phyloP scores from a whole-genome alignment of 2,797 vertebrate genomes.

The Rhadinocentrus ornatus region DNA sequence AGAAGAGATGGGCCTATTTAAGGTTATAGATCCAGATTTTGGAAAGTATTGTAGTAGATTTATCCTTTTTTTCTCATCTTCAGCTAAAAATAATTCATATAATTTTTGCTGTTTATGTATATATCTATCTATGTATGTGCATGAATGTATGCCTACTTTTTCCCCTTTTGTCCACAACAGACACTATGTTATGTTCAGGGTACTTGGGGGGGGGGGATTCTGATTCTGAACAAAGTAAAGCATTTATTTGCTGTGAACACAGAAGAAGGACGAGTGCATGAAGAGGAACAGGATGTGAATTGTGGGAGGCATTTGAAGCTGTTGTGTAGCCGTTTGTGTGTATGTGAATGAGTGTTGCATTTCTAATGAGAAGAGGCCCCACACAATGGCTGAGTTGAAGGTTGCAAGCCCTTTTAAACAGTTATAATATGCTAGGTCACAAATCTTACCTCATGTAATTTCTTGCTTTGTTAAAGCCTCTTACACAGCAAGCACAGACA shows the following conservation, averaged over 20 bases:
- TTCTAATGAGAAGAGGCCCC: conserved; percentile 64
- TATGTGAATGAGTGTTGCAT: conserved; percentile 57
- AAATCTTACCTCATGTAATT: conserved; percentile 26
- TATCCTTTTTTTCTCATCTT: neutral
- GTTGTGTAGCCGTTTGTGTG: conserved; percentile 61
- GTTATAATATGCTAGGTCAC: conserved; percentile 52
- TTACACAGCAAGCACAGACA: conserved; percentile 18
- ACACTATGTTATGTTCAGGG: conserved; percentile 39
- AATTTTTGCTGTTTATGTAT: neutral
- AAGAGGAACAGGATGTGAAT: conserved; percentile 43
- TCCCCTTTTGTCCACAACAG: conserved; percentile 31
- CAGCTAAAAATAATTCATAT: neutral
- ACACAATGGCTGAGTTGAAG: conserved; percentile 70
- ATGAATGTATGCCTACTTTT: too few relatives aligned
- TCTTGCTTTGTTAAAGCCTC: conserved; percentile 50
- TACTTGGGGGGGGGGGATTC: conserved; percentile 11
- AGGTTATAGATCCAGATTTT: neutral
- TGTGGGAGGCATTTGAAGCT: conserved; percentile 46
- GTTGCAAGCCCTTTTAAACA: conserved; percentile 55
- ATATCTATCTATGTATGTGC: too few relatives aligned
- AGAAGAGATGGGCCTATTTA: neutral
- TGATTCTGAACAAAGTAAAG: conserved; percentile 41
- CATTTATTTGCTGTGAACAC: conserved; percentile 36
- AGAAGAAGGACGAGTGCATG: conserved; percentile 79
- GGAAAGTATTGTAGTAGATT: neutral